Percentiles rank a stretch among this genome's conserved stretches.
Evolutionary conservation across 1,140 invertebrate species (phyloP).

Genomic region (Parasteatoda tepidariorum): DNA sequence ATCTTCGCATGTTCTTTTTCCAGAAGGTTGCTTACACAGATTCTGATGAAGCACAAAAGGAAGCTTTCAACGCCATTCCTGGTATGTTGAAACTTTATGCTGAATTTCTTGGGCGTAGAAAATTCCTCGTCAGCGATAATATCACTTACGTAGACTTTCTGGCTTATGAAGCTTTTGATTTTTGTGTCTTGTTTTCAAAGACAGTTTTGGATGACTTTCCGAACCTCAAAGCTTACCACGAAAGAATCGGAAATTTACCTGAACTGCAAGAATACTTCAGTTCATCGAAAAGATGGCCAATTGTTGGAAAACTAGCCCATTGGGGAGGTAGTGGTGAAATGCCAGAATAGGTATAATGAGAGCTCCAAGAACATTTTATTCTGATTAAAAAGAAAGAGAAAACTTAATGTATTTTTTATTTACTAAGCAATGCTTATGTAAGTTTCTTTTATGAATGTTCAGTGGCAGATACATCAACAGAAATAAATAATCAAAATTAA

Average conservation of each 20-base stretch:
- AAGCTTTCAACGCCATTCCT: constrained; percentile 64
- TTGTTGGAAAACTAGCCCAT: constrained; percentile 67
- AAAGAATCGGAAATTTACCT: constrained; percentile 67
- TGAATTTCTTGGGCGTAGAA: constrained; percentile 68
- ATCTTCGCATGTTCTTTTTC: constrained; percentile 69
- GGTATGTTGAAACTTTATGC: constrained; percentile 66
- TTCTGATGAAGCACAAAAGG: constrained; percentile 56
- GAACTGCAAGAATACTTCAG: constrained; percentile 67
- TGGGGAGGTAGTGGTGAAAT: constrained; percentile 64
- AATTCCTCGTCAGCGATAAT: constrained; percentile 71
- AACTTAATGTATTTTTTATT: too few species aligned
- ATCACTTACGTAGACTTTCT: too few species aligned
- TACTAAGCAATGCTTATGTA: too few species aligned
- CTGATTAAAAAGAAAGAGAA: too few species aligned
- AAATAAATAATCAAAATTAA: too few species aligned
- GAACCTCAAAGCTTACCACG: constrained; percentile 68
- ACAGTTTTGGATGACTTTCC: constrained; percentile 68
- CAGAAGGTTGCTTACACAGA: constrained; percentile 42
- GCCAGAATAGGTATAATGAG: not conserved
- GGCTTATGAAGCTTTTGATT: constrained; percentile 71
- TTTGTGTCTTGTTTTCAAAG: constrained; percentile 67
- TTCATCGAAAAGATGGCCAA: constrained; percentile 65
- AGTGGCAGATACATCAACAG: too few species aligned
- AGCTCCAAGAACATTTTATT: too few species aligned
- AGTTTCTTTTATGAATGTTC: too few species aligned